Evolutionary conservation across 2,113 vertebrate genomes (phyloP).

Genomic region (Gracilinanus agilis): DNA sequence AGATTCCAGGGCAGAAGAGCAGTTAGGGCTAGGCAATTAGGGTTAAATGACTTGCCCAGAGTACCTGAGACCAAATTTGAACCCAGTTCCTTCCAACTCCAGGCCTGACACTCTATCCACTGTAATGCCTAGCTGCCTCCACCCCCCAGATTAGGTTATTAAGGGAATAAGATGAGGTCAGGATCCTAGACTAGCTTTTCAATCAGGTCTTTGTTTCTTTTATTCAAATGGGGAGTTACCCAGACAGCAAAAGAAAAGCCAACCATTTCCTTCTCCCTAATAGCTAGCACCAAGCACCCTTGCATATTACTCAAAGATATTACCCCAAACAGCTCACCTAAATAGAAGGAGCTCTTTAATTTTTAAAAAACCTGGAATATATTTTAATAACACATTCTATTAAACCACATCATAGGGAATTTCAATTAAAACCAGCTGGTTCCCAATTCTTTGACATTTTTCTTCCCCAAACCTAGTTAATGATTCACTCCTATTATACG

Average conservation of each 20-base stretch:
- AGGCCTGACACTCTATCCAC: too few species aligned
- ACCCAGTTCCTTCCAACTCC: too few species aligned
- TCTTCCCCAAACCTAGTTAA: not conserved
- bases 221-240: not conserved
- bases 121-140: too few species aligned
- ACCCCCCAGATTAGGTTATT: not conserved
- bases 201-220: not conserved
- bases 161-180: not conserved
- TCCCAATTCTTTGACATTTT: not conserved
- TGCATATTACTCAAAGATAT: not conserved
- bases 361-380: not conserved
- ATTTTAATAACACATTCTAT: not conserved
- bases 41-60: too few species aligned
- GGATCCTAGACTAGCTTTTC: not conserved
- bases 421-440: not conserved
- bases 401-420: not conserved
- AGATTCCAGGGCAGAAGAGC: too few species aligned
- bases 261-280: conserved; percentile 4
- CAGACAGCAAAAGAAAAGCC: not conserved
- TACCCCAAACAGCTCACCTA: not conserved
- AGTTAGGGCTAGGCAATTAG: too few species aligned
- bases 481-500: not conserved
- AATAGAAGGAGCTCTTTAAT: not conserved
- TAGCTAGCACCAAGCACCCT: not conserved
- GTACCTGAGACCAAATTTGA: too few species aligned